A percentile compares a stretch with the other conserved stretches of the same genome.
These are phyloP conservation scores for Cheilosia pagana DNA, from an alignment of 2,888 invertebrate genomes.

Conservation along the genomic window DNA sequence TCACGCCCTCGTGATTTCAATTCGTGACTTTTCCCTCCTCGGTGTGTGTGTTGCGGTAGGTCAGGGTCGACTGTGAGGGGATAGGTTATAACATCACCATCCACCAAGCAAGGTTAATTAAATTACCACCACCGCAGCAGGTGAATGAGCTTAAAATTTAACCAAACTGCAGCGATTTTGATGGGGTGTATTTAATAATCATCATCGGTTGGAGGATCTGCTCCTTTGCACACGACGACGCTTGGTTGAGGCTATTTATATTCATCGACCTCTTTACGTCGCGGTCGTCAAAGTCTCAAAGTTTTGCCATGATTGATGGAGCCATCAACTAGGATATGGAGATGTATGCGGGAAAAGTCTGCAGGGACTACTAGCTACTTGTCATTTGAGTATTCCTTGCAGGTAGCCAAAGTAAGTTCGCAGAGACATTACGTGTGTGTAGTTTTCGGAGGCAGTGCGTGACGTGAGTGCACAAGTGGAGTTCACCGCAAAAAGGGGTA, in stretches of 20 bases:
- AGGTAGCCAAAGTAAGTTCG: constrained; percentile 40
- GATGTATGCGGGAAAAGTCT: background rate
- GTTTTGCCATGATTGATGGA: constrained; percentile 29
- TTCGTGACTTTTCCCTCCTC: constrained; percentile 55
- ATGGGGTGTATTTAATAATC: no score
- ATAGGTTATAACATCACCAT: background rate
- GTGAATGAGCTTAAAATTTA: constrained; percentile 52
- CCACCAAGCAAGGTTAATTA: constrained; percentile 51
- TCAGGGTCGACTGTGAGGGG: constrained; percentile 52
- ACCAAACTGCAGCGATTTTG: constrained; percentile 26
- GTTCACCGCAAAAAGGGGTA: constrained; percentile 3
- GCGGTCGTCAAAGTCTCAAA: constrained; percentile 15
- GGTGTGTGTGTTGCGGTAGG: constrained; percentile 57
- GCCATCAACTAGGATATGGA: constrained; percentile 1
- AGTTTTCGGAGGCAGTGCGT: constrained; percentile 32
- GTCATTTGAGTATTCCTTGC: constrained; percentile 26
- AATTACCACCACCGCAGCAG: constrained; percentile 42
- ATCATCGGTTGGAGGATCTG: no score
- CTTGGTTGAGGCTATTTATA: background rate
- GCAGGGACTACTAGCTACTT: background rate
- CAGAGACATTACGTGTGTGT: constrained; percentile 11
- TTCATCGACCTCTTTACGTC: constrained; percentile 8
- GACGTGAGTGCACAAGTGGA: constrained; percentile 35
- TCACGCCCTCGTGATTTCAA: constrained; percentile 73
- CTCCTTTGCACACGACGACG: background rate